Conservation (phyloP, 2,113 vertebrate species). For the Ginglymostoma cirratum region DNA sequence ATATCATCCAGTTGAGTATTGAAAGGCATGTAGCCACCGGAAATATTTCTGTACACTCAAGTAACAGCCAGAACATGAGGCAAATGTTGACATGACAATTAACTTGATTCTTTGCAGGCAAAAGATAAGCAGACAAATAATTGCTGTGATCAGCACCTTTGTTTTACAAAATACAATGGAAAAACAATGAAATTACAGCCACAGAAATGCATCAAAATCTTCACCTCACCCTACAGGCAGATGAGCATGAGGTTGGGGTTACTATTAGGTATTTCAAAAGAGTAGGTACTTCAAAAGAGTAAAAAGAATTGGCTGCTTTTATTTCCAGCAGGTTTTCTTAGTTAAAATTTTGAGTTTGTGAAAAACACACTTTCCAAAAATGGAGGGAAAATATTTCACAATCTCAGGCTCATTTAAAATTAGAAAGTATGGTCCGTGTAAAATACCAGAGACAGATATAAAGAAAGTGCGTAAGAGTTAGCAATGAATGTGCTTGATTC, state of each 20-base stretch:
- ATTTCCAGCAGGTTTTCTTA: neutral
- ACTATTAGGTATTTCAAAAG: neutral
- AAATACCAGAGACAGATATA: neutral
- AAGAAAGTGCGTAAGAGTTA: neutral
- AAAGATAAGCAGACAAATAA: neutral
- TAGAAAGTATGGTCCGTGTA: neutral
- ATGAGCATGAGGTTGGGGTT: too few relatives aligned
- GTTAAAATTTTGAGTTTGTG: neutral
- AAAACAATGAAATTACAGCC: neutral
- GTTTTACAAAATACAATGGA: neutral
- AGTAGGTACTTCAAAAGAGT: neutral
- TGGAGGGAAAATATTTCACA: neutral
- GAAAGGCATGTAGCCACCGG: too few relatives aligned
- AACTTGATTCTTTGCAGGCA: neutral
- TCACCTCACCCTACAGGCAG: neutral
- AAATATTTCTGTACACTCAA: neutral
- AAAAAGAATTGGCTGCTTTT: neutral
- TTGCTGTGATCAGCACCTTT: neutral
- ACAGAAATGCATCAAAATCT: neutral
- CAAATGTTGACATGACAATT: neutral
- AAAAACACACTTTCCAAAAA: constrained; percentile 30
- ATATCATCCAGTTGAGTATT: neutral
- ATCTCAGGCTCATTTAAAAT: neutral
- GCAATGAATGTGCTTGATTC: constrained; percentile 8
- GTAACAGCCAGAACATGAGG: neutral